Evolutionary conservation across 1,140 invertebrate genomes (phyloP).

Genomic region (Drosophila guanche): DNA sequence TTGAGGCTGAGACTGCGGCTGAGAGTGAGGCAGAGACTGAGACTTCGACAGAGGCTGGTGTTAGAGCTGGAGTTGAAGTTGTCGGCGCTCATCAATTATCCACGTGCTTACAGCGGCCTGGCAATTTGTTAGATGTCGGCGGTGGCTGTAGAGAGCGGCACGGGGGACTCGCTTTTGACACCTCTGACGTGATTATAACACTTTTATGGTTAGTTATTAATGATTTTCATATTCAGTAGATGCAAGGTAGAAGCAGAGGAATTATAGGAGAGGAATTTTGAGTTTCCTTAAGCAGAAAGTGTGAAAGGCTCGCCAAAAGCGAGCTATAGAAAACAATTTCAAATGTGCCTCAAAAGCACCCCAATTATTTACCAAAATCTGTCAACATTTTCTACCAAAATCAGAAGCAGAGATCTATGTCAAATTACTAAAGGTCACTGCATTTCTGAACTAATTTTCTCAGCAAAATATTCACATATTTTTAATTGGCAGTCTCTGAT

Average conservation of each 20-base stretch:
- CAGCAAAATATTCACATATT: too few species aligned
- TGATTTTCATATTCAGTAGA: conserved; percentile 58
- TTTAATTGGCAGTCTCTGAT: conserved; percentile 4
- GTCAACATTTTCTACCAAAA: too few species aligned
- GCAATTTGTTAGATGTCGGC: conserved; percentile 74
- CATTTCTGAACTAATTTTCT: too few species aligned
- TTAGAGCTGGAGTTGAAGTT: conserved; percentile 39
- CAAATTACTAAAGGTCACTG: too few species aligned
- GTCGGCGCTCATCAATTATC: conserved; percentile 72
- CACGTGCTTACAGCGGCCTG: conserved; percentile 65
- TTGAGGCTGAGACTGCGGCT: too few species aligned
- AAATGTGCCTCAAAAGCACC: too few species aligned
- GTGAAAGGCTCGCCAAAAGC: too few species aligned
- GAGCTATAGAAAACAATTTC: too few species aligned
- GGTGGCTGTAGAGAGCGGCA: background rate
- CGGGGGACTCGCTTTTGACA: conserved; percentile 59
- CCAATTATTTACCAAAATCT: too few species aligned
- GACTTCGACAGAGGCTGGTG: conserved; percentile 14
- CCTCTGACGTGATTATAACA: conserved; percentile 80
- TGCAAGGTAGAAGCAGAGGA: background rate
- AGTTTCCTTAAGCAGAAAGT: too few species aligned
- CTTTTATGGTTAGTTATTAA: conserved; percentile 74
- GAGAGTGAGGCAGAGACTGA: background rate
- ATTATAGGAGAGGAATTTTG: too few species aligned
- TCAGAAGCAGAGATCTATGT: too few species aligned